These are phyloP conservation scores for Meteorus sp. DNA, from an alignment of 1,140 invertebrate species.

Conservation along the genomic window DNA sequence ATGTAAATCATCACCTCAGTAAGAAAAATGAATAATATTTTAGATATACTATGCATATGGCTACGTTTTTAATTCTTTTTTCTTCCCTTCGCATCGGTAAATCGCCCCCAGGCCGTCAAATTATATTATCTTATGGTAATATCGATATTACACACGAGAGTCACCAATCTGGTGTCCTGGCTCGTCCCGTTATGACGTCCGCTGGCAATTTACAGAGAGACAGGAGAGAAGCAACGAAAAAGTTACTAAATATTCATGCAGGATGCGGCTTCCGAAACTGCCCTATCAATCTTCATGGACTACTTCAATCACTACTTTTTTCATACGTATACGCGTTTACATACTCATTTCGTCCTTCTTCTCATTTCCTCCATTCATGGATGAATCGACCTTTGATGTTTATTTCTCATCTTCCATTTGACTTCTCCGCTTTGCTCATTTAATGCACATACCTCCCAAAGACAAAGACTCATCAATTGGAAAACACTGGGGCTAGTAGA, in stretches of 20 bases:
- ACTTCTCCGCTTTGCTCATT: neutral
- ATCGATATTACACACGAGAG: slow-evolving; percentile 1
- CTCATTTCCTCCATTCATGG: no score
- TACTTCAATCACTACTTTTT: neutral
- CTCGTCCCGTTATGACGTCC: slow-evolving; percentile 4
- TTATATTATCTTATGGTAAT: slow-evolving; percentile 43
- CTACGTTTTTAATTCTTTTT: slow-evolving; percentile 7
- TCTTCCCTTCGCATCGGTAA: slow-evolving; percentile 17
- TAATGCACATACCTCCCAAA: neutral
- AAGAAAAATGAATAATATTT: slow-evolving; percentile 9
- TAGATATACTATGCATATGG: neutral
- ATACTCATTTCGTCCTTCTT: no score
- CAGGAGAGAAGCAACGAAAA: slow-evolving; percentile 1
- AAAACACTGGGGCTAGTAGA: slow-evolving; percentile 11
- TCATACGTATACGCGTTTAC: no score
- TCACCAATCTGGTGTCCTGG: neutral
- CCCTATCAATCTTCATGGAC: slow-evolving; percentile 1
- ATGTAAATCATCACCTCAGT: slow-evolving; percentile 39
- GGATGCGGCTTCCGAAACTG: slow-evolving; percentile 14
- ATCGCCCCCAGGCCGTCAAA: slow-evolving; percentile 35
- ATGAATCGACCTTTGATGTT: neutral
- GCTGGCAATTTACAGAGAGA: neutral
- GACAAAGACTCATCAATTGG: slow-evolving; percentile 4
- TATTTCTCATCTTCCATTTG: no score
- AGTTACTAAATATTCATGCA: slow-evolving; percentile 17